phyloP scores from a whole-genome alignment of 1,140 invertebrate genomes.

The Sitobion miscanthi region DNA sequence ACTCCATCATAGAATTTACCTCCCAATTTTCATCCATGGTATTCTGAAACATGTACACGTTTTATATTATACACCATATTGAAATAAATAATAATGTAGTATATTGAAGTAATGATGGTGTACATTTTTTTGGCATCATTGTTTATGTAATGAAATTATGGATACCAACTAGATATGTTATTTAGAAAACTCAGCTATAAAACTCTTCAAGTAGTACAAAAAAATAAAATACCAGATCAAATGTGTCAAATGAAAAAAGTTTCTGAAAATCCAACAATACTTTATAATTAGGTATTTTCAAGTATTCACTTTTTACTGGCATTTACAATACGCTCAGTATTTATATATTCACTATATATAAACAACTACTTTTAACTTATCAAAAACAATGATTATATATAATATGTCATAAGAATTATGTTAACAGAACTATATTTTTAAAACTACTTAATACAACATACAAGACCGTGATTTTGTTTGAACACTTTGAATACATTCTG shows the following conservation, averaged over 20 bases:
- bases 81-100: not conserved
- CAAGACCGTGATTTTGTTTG: not conserved
- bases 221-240: not conserved
- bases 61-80: not conserved
- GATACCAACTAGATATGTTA: not conserved
- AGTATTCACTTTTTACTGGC: not conserved
- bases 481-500: not conserved
- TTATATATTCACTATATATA: too few relatives aligned
- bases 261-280: not conserved
- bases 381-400: not conserved
- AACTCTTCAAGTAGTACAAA: not conserved
- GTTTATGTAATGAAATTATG: not conserved
- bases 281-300: not conserved
- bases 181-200: not conserved
- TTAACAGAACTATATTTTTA: not conserved
- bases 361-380: not conserved
- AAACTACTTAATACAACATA: too few relatives aligned
- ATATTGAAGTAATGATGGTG: not conserved
- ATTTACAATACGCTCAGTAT: too few relatives aligned
- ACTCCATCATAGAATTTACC: slow-evolving; percentile 65
- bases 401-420: not conserved
- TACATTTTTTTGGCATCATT: not conserved
- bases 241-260: not conserved
- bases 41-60: not conserved
- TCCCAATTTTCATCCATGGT: slow-evolving; percentile 35